These are phyloP conservation scores for Sinohyriopsis cumingii DNA, from an alignment of 2,888 invertebrate species.

Conservation along the genomic window DNA sequence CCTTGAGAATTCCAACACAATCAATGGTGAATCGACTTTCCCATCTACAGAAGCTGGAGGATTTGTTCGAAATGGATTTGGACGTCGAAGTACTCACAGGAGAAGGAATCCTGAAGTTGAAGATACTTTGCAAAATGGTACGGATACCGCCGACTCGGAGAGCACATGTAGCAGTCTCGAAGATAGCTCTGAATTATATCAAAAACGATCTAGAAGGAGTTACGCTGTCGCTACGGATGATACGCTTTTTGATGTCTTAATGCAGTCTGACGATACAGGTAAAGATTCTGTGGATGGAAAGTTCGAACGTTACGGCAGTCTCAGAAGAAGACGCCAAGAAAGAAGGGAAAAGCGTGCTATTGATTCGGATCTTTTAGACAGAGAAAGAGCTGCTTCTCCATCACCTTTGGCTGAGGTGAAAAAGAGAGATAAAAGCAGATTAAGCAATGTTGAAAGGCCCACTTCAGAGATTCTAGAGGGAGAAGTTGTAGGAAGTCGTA, in stretches of 20 bases:
- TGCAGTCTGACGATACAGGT: constrained; percentile 42
- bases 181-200: constrained; percentile 27
- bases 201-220: constrained; percentile 40
- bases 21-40: constrained; percentile 17
- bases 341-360: constrained; percentile 38
- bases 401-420: constrained; percentile 38
- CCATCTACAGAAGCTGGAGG: constrained; percentile 20
- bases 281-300: constrained; percentile 32
- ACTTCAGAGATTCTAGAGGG: constrained; percentile 37
- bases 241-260: constrained; percentile 55
- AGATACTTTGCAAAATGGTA: constrained; percentile 18
- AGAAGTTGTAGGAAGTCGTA: constrained; percentile 25
- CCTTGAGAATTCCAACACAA: constrained; percentile 39
- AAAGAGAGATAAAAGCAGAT: constrained; percentile 21
- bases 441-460: constrained; percentile 26
- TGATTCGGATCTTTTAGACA: constrained; percentile 37
- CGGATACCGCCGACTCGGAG: constrained; percentile 33
- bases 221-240: constrained; percentile 52
- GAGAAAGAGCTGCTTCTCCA: constrained; percentile 66
- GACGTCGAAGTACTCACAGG: constrained; percentile 43
- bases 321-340: constrained; percentile 52
- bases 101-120: constrained; percentile 25
- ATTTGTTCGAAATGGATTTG: constrained; percentile 52
- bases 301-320: constrained; percentile 61
- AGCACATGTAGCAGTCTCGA: constrained; percentile 40